Percentiles rank a stretch among this genome's conserved stretches.
Conservation (phyloP, 2,888 invertebrate genomes). For the Drosophila mercatorum region DNA sequence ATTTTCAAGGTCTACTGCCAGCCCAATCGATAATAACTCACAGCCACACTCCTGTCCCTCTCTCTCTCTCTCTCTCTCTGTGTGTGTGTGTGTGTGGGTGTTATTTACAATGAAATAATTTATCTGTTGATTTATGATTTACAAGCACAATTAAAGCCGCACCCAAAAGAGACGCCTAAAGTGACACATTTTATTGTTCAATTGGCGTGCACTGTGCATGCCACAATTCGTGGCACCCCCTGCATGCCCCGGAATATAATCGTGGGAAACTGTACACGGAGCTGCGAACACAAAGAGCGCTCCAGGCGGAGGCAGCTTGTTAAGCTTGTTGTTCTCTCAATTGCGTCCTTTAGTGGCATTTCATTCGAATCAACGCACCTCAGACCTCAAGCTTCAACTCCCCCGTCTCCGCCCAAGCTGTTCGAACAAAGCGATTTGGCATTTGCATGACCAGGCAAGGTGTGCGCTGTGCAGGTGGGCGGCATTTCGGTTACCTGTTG, state of each 20-base stretch:
- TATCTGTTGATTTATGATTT: slow-evolving; percentile 71
- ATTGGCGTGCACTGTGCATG: slow-evolving; percentile 43
- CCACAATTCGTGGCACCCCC: slow-evolving; percentile 4
- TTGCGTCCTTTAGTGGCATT: slow-evolving; percentile 67
- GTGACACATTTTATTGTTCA: slow-evolving; percentile 60
- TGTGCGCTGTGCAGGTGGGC: slow-evolving; percentile 35
- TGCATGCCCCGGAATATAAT: slow-evolving; percentile 15
- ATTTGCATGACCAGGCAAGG: slow-evolving; percentile 44
- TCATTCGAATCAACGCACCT: slow-evolving; percentile 48
- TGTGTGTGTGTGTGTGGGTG: slow-evolving; percentile 6
- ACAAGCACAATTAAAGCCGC: slow-evolving; percentile 52
- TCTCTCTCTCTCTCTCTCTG: not conserved
- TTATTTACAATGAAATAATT: slow-evolving; percentile 50
- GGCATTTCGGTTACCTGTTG: slow-evolving; percentile 60
- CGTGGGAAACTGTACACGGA: slow-evolving; percentile 30
- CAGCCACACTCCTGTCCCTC: not conserved
- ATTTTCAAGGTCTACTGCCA: slow-evolving; percentile 45
- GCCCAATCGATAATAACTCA: slow-evolving; percentile 52
- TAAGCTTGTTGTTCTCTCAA: slow-evolving; percentile 77
- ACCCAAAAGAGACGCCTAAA: slow-evolving; percentile 44
- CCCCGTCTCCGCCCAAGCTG: slow-evolving; percentile 4
- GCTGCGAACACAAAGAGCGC: slow-evolving; percentile 35
- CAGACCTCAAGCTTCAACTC: not conserved
- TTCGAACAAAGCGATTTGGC: slow-evolving; percentile 42
- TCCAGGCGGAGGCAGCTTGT: slow-evolving; percentile 58